Evolutionary conservation across 2,888 invertebrate genomes (phyloP).

Genomic region (Busseola fusca): DNA sequence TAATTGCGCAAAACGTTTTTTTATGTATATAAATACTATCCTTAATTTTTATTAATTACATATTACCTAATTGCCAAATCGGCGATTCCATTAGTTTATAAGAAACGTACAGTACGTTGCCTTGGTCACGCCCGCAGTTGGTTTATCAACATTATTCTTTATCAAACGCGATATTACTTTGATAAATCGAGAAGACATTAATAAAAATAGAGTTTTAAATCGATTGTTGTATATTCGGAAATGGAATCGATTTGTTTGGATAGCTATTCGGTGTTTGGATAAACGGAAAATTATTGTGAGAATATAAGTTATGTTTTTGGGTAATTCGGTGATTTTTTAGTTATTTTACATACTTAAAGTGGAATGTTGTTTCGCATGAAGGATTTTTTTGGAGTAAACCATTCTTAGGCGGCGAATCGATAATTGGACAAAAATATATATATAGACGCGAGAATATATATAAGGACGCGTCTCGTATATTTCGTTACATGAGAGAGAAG

Average conservation of each 20-base stretch:
- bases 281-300: background rate
- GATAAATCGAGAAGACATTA: conserved; percentile 50
- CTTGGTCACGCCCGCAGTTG: conserved; percentile 47
- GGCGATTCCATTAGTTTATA: conserved; percentile 3
- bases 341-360: background rate
- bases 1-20: no score
- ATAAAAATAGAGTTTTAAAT: conserved; percentile 17
- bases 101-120: conserved; percentile 13
- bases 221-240: conserved; percentile 21
- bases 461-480: background rate
- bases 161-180: conserved; percentile 47
- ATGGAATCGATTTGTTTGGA: conserved; percentile 20
- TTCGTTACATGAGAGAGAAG: background rate
- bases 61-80: conserved; percentile 14
- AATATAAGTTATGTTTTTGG: background rate
- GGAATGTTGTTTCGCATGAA: background rate
- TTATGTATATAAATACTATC: no score
- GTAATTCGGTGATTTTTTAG: background rate
- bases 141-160: conserved; percentile 43
- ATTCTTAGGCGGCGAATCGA: background rate
- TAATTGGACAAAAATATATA: background rate
- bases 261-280: background rate
- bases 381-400: background rate
- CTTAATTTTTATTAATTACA: conserved; percentile 12
- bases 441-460: no score